phyloP scores from a whole-genome alignment of 2,888 invertebrate species.

The Drosophila multiciliata region DNA sequence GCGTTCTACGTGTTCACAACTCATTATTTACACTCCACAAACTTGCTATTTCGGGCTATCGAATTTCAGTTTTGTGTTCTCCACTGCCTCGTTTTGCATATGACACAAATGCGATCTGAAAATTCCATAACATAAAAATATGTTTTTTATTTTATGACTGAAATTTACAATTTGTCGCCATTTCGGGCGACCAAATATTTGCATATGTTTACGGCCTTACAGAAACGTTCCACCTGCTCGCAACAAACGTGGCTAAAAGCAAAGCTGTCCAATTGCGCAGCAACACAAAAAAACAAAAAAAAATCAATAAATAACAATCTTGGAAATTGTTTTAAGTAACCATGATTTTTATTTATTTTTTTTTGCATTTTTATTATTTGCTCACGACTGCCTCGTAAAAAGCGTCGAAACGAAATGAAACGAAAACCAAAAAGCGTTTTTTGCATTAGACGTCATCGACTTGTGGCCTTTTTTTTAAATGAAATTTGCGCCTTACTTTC shows the following conservation, averaged over 20 bases:
- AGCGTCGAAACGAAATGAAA: constrained; percentile 10
- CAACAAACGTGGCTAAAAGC: constrained; percentile 22
- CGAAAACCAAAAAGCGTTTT: constrained; percentile 28
- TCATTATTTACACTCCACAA: constrained; percentile 59
- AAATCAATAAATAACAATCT: constrained; percentile 35
- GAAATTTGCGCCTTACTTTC: constrained; percentile 65
- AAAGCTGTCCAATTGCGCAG: constrained; percentile 52
- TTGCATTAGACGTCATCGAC: constrained; percentile 39
- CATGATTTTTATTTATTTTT: constrained; percentile 21
- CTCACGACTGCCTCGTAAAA: constrained; percentile 66
- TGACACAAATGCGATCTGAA: constrained; percentile 59
- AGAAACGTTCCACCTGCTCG: constrained; percentile 60
- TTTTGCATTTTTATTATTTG: constrained; percentile 27
- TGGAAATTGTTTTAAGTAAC: constrained; percentile 33
- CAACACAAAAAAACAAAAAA: constrained; percentile 20
- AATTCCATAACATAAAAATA: constrained; percentile 19
- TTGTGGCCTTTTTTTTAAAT: constrained; percentile 32
- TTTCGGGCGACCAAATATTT: constrained; percentile 64
- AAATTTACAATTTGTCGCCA: constrained; percentile 66
- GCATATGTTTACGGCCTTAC: constrained; percentile 55
- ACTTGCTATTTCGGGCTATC: constrained; percentile 57
- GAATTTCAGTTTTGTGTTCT: constrained; percentile 59
- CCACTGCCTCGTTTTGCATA: constrained; percentile 63
- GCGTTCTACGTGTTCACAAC: constrained; percentile 43
- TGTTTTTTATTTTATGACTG: constrained; percentile 16